These are phyloP conservation scores for Ormyrus thymus DNA, from an alignment of 2,888 invertebrate species.

Conservation along the genomic window DNA sequence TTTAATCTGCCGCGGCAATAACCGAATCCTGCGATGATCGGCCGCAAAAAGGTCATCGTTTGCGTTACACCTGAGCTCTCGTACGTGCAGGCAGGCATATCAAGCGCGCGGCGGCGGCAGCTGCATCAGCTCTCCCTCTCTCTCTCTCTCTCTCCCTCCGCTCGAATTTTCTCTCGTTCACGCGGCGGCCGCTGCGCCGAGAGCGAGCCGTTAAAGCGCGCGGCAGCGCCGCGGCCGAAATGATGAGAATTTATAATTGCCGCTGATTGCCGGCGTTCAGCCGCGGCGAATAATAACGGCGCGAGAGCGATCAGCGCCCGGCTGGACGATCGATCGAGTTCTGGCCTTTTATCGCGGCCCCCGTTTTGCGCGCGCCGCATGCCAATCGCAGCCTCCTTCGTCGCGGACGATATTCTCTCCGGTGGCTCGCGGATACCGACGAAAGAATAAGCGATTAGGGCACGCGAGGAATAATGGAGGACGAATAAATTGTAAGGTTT, in stretches of 20 bases:
- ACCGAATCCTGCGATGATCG: too few species aligned
- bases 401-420: not conserved
- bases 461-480: too few species aligned
- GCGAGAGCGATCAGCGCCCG: constrained; percentile 6
- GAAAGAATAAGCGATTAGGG: too few species aligned
- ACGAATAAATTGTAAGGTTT: too few species aligned
- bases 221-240: constrained; percentile 57
- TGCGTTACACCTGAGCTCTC: constrained; percentile 5
- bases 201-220: constrained; percentile 17
- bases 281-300: constrained; percentile 51
- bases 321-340: constrained; percentile 13
- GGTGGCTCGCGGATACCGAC: constrained; percentile 13
- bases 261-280: constrained; percentile 65
- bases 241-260: constrained; percentile 69
- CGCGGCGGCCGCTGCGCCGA: not conserved
- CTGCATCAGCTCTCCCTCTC: too few species aligned
- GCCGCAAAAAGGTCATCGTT: constrained; percentile 10
- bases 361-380: constrained; percentile 20
- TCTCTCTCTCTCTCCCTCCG: too few species aligned
- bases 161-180: constrained; percentile 23
- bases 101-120: too few species aligned
- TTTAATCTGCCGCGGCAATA: too few species aligned
- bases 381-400: constrained; percentile 31
- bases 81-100: not conserved
- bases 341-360: constrained; percentile 7